A percentile compares a stretch with the other conserved stretches of the same genome.
phyloP scores from a whole-genome alignment of 2,888 invertebrate genomes.

The Ormyrus rosae region DNA sequence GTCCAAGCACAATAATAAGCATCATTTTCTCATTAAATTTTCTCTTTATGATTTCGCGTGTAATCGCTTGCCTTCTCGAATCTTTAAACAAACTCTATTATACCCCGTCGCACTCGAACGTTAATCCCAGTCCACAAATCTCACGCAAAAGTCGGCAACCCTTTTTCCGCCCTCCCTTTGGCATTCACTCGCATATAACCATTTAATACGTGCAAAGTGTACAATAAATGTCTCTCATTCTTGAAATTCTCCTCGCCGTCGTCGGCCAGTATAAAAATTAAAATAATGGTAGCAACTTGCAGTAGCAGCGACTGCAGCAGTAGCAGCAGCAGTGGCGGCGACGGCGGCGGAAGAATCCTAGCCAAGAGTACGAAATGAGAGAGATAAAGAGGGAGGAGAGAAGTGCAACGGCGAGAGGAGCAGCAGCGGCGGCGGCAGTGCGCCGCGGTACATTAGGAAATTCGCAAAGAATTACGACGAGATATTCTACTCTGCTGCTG shows the following conservation, averaged over 20 bases:
- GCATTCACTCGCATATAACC: conserved; percentile 12
- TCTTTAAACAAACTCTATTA: too few relatives aligned
- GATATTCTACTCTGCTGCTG: conserved; percentile 52
- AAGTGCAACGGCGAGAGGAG: background rate
- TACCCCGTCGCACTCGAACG: background rate
- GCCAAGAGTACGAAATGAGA: background rate
- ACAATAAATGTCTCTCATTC: conserved; percentile 29
- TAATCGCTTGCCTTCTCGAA: too few relatives aligned
- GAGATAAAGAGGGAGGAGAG: background rate
- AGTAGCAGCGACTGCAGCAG: background rate
- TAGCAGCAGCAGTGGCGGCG: background rate
- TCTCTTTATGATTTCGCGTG: too few relatives aligned
- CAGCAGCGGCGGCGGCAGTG: conserved; percentile 5
- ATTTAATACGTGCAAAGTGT: conserved; percentile 53
- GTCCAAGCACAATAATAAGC: too few relatives aligned
- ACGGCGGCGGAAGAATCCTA: background rate
- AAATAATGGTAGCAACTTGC: conserved; percentile 55
- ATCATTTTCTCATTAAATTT: too few relatives aligned
- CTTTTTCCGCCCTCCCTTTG: background rate
- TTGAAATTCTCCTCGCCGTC: conserved; percentile 40
- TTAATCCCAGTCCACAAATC: background rate
- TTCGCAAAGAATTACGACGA: conserved; percentile 62
- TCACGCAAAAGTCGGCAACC: background rate
- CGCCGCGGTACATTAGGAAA: conserved; percentile 60
- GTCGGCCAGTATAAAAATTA: conserved; percentile 49